Percentiles rank a stretch among this genome's conserved stretches.
These are phyloP conservation scores for Octodonta nipae DNA, from an alignment of 2,888 invertebrate genomes.

Conservation along the genomic window DNA sequence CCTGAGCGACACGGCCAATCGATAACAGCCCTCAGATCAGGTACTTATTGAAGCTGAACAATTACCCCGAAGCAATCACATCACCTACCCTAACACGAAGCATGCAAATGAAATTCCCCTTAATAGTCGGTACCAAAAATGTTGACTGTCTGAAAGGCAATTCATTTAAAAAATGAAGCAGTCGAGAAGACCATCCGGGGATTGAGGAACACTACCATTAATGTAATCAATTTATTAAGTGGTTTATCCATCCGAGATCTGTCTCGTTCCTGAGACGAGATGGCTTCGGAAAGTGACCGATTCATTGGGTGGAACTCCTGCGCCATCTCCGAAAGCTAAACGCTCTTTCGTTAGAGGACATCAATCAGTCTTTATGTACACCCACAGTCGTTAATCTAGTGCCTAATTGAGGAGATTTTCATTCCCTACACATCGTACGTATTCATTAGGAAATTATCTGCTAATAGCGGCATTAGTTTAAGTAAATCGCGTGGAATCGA, in stretches of 20 bases:
- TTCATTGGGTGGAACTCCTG: conserved; percentile 16
- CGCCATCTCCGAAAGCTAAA: conserved; percentile 7
- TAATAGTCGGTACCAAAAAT: no score
- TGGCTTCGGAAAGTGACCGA: conserved; percentile 16
- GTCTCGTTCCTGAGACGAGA: conserved; percentile 1
- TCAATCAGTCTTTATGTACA: conserved; percentile 27
- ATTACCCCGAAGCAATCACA: no score
- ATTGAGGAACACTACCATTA: no score
- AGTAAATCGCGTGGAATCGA: conserved; percentile 25
- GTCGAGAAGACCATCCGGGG: no score
- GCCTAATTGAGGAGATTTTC: conserved; percentile 29
- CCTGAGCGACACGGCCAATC: no score
- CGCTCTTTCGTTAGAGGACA: conserved; percentile 16
- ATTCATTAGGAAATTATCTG: conserved; percentile 32
- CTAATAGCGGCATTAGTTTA: conserved; percentile 27
- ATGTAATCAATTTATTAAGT: conserved; percentile 27
- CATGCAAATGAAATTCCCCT: no score
- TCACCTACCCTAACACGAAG: no score
- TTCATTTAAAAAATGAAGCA: no score
- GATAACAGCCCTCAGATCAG: no score
- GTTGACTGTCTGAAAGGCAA: no score
- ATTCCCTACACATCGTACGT: conserved; percentile 29
- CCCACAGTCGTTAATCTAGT: conserved; percentile 28
- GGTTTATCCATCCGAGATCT: conserved; percentile 10
- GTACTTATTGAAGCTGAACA: no score